Percentiles rank a stretch among this genome's conserved stretches.
phyloP scores from a whole-genome alignment of 1,140 invertebrate species.

The Drosophila athabasca region DNA sequence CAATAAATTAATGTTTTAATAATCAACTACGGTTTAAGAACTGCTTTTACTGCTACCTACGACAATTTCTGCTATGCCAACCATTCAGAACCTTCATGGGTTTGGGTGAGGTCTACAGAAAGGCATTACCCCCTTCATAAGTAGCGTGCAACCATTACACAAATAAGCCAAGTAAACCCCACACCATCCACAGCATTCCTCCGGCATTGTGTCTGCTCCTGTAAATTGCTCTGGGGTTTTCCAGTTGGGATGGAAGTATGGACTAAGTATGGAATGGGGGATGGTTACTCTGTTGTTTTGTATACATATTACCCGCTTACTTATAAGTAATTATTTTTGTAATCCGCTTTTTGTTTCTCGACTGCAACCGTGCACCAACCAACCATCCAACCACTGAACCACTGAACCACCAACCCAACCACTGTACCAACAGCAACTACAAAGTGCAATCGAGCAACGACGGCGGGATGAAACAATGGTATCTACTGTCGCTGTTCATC shows the following conservation, averaged over 20 bases:
- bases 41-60: too few species aligned
- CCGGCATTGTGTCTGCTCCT: constrained; percentile 8
- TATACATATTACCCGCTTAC: constrained; percentile 66
- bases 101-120: too few species aligned
- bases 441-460: constrained; percentile 86
- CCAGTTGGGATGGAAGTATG: background rate
- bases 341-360: constrained; percentile 69
- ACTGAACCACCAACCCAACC: background rate
- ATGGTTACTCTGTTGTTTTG: constrained; percentile 21
- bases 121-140: background rate
- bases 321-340: constrained; percentile 83
- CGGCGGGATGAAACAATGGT: constrained; percentile 89
- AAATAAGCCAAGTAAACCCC: constrained; percentile 15
- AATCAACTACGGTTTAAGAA: too few species aligned
- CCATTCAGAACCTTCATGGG: too few species aligned
- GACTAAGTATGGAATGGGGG: too few species aligned
- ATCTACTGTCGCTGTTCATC: constrained; percentile 91
- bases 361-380: constrained; percentile 29
- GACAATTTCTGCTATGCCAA: too few species aligned
- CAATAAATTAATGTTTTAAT: too few species aligned
- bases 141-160: constrained; percentile 12
- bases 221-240: constrained; percentile 63
- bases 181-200: background rate
- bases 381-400: constrained; percentile 4
- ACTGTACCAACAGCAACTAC: constrained; percentile 87